Conservation (phyloP, 2,888 invertebrate species). For the Pseudanteris insignis region DNA sequence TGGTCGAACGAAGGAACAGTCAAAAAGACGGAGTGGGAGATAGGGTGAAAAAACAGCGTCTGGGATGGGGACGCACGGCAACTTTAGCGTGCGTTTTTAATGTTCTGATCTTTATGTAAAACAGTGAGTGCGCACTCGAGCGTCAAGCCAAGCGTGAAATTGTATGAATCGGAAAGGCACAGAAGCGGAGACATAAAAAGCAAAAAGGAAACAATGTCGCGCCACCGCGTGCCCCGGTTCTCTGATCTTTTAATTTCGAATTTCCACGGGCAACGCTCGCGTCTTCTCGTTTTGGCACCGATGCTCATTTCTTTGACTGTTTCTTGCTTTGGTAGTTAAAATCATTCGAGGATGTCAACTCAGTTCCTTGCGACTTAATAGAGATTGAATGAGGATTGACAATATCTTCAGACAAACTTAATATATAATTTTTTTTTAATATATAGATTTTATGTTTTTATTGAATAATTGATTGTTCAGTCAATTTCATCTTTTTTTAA, state of each 20-base stretch:
- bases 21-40: constrained; percentile 31
- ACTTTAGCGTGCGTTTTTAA: constrained; percentile 64
- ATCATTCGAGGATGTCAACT: constrained; percentile 17
- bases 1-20: constrained; percentile 50
- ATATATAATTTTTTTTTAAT: background rate
- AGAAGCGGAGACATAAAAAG: constrained; percentile 55
- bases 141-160: constrained; percentile 66
- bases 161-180: constrained; percentile 63
- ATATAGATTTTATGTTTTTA: too few relatives aligned
- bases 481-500: too few relatives aligned
- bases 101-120: constrained; percentile 67
- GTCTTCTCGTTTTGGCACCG: constrained; percentile 20
- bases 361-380: too few relatives aligned
- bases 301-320: constrained; percentile 32
- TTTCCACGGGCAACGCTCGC: constrained; percentile 53
- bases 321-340: constrained; percentile 34
- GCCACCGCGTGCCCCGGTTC: constrained; percentile 40
- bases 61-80: constrained; percentile 44
- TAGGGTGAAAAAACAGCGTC: constrained; percentile 35
- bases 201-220: constrained; percentile 40
- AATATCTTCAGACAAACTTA: background rate
- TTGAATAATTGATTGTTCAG: too few relatives aligned
- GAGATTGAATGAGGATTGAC: too few relatives aligned
- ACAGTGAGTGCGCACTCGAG: constrained; percentile 58
- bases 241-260: constrained; percentile 58